Base-by-base conservation (phyloP, 2,888 invertebrate genomes). In the Ectemnius continuus region DNA sequence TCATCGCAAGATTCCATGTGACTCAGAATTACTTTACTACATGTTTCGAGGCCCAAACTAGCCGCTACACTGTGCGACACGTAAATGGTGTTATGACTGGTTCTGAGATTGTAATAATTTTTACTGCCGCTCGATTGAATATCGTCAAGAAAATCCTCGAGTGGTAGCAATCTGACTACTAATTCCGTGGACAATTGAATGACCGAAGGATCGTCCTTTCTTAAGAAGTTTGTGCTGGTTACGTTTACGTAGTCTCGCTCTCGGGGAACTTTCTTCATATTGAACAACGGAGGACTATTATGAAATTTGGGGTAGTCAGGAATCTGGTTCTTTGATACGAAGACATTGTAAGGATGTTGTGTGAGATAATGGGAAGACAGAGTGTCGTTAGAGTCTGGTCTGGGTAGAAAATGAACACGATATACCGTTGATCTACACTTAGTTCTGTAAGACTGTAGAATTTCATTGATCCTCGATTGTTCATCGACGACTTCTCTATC, bases 41-140 rank as follows among this genome's bases (percentile, higher is more conserved):
- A 94, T 73, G 92, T 91, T 56, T 92, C 92, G 72, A 94, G 84
- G 78, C 92, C 92, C 60, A 94, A 91, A 76, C 93, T 92, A 16
- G 91, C 86, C 84, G 93, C 92, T 65, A 95, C 88, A 56, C 92
- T 90, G 69, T 92, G 91, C 61, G 93, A 92, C 72, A 94, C 91
- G 69, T 93, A 92, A 26, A 94, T 59, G 20, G 60, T 67, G 2
- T 48, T 67, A 13, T 84, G 76, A 16, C 56, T 45, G 5, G 48
- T 68, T 28, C 71, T 57, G 13, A 68, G 5, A 13, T 74, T 61
- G 61, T 81, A 84, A 57, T 73, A 73, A 4, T 73, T 48, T 58
- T 63, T 67, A 48, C 81, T 48, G 8, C 70, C 58, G 8, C 8
- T 67, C 14, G 69, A 62, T 47, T 68, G 80, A 11, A 76, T 75